phyloP scores from a whole-genome alignment of 2,888 invertebrate genomes.

The Dasysyrphus albostriatus region DNA sequence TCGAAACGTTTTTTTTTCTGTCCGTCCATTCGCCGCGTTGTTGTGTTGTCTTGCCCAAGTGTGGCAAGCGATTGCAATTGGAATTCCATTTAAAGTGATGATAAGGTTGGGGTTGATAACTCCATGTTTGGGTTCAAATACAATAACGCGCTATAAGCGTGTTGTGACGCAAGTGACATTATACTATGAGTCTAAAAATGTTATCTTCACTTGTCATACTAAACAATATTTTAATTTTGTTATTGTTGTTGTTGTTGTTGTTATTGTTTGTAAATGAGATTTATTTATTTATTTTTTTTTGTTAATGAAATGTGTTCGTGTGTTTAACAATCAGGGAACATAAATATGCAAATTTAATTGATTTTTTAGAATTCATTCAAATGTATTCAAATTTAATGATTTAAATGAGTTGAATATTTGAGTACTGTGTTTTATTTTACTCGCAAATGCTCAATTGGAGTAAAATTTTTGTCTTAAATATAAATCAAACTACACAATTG shows the following conservation, averaged over 20 bases:
- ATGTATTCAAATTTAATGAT: slow-evolving; percentile 3
- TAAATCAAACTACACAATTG: background rate
- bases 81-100: slow-evolving; percentile 36
- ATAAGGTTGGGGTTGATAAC: slow-evolving; percentile 51
- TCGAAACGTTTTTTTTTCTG: background rate
- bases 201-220: slow-evolving; percentile 37
- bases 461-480: background rate
- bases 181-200: slow-evolving; percentile 32
- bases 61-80: slow-evolving; percentile 12
- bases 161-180: slow-evolving; percentile 40
- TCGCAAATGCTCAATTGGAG: background rate
- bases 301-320: background rate
- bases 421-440: slow-evolving; percentile 1
- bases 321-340: background rate
- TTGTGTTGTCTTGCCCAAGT: slow-evolving; percentile 9
- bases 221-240: background rate
- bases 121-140: slow-evolving; percentile 45
- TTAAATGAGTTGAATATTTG: background rate
- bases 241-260: slow-evolving; percentile 26
- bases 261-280: slow-evolving; percentile 16
- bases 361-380: background rate
- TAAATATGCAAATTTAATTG: slow-evolving; percentile 3
- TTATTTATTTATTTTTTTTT: too few species aligned
- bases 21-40: background rate
- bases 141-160: slow-evolving; percentile 4